A percentile compares a stretch with the other conserved stretches of the same genome.
These are phyloP conservation scores for Peromyscus attwateri DNA, from an alignment of 2,797 vertebrate species.

Conservation along the genomic window DNA sequence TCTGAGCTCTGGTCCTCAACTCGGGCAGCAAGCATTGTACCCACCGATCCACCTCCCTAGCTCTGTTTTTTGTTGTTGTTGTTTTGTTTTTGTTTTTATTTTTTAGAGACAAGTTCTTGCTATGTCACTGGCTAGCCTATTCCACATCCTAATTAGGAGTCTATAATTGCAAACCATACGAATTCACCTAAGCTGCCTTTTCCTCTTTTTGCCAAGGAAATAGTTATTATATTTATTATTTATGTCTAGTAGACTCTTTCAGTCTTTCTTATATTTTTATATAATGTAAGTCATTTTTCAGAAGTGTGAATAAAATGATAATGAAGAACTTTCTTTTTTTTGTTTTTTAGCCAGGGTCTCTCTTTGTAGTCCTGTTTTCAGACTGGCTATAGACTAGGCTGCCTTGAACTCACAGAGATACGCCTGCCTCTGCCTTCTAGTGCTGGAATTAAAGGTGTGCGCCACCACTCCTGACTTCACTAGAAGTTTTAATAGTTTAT, in stretches of 20 bases:
- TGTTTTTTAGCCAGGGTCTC: not conserved
- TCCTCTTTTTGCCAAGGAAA: not conserved
- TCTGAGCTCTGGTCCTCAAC: not conserved
- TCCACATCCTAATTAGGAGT: not conserved
- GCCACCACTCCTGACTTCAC: not conserved
- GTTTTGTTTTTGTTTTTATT: not conserved
- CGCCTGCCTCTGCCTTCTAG: not conserved
- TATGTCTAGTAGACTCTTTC: not conserved
- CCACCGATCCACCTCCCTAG: not conserved
- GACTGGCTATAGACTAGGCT: not conserved
- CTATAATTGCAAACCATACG: not conserved
- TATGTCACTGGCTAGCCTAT: not conserved
- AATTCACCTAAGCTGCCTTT: not conserved
- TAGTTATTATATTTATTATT: not conserved
- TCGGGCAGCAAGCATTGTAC: not conserved
- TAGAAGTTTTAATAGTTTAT: constrained; percentile 4
- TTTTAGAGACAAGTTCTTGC: not conserved
- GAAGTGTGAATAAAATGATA: constrained; percentile 12
- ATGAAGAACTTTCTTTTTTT: not conserved
- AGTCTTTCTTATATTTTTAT: constrained; percentile 36
- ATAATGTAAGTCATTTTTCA: constrained; percentile 5
- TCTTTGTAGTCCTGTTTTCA: not conserved
- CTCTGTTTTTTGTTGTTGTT: not conserved
- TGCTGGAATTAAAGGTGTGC: not conserved
- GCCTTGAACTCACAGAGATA: not conserved